Evolutionary conservation across 2,888 invertebrate species (phyloP).

Genomic region (Scaptomyza polygonia): DNA sequence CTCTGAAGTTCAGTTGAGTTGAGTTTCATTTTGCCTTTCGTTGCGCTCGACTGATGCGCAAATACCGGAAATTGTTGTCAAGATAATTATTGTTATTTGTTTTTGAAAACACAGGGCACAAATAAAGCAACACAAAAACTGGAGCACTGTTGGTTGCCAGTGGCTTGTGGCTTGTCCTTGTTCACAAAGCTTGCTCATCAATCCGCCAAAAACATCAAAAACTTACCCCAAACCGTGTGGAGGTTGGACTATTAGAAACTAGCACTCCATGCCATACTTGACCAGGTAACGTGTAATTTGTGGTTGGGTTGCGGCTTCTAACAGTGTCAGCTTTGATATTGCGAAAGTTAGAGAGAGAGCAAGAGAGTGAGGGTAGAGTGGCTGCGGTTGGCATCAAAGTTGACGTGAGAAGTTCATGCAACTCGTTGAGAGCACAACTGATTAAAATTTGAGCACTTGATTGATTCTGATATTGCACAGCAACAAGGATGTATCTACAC

Average conservation of each 20-base stretch:
- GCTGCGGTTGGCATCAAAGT: constrained; percentile 62
- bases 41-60: constrained; percentile 82
- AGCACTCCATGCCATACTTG: constrained; percentile 36
- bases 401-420: constrained; percentile 53
- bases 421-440: constrained; percentile 61
- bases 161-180: constrained; percentile 38
- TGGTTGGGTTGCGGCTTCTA: constrained; percentile 51
- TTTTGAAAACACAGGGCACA: constrained; percentile 64
- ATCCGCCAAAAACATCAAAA: constrained; percentile 71
- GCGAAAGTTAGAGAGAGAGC: constrained; percentile 1
- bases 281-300: constrained; percentile 62
- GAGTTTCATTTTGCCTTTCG: constrained; percentile 74
- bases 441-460: constrained; percentile 75
- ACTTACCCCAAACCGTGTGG: constrained; percentile 27
- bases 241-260: constrained; percentile 3
- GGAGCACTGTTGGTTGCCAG: constrained; percentile 3
- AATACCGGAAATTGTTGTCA: constrained; percentile 85
- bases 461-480: constrained; percentile 62
- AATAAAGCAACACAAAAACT: constrained; percentile 32
- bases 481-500: background rate
- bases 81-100: constrained; percentile 84
- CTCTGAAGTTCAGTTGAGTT: constrained; percentile 61
- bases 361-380: constrained; percentile 3
- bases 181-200: constrained; percentile 63
- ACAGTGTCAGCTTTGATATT: constrained; percentile 44